Base-by-base conservation (phyloP, 2,888 invertebrate species). In the Orthosia gracilis region DNA sequence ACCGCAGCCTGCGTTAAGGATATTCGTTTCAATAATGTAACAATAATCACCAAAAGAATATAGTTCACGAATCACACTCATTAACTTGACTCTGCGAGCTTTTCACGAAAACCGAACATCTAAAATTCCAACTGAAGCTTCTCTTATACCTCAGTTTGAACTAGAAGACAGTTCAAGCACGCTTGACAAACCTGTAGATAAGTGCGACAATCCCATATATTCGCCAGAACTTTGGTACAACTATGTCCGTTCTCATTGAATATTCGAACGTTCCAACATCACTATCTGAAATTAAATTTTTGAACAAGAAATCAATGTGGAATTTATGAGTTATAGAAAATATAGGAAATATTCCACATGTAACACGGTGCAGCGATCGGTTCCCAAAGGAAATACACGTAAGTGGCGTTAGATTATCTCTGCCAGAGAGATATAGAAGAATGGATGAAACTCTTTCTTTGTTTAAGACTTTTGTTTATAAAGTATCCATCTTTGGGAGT, bases 341-440 rank as follows among this genome's bases (percentile, higher is more conserved):
- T 61, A 61, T 61, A 61, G 45, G 61, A 61, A 61, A 77, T 71
- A 80, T 84, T 66, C 55, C 54, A 58, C 40, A 68, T 64, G 52
- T 74, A 64, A 67, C 57, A 47, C 52, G 67, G 52, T 84, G 84
- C 84, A 80, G 26, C 84, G 54, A 69, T 66, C 49, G 47, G 52
- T 23, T 78, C 87, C 88, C 87, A 55, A 62, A 82, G 85, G 87
- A 87, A 87, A 87, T 87, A 78, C 61, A 31, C 67, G 68, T 72
- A 82, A 87, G 87, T 88, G 84, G 64, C 54, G 71, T 76, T 70
- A 77, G 65, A 75, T 83, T 87, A 85, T 86, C 85, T 76, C 66
- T 40, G 58, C 49, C 68, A 71, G 70, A 72, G 76, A 83, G 73
- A 76, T 85, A 82, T 86, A 63, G 71, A 68, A 68, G 63, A 52